phyloP scores from a whole-genome alignment of 2,888 invertebrate genomes.

The Harmothoe impar region DNA sequence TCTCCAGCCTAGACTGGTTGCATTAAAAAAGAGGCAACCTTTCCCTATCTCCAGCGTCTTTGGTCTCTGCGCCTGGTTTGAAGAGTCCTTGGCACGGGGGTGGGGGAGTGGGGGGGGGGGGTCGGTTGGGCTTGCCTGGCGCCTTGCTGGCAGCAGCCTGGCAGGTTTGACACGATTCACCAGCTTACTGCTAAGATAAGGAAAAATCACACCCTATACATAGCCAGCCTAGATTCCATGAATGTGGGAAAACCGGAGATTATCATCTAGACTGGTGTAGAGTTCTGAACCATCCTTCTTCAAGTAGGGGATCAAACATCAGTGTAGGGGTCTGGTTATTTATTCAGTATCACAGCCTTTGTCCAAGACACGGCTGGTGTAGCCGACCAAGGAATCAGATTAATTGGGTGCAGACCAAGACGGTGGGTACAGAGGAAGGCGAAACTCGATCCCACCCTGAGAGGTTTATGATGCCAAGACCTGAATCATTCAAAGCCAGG shows the following conservation, averaged over 20 bases:
- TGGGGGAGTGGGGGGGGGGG: too few species aligned
- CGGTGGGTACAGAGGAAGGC: background rate
- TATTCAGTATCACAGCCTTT: conserved; percentile 20
- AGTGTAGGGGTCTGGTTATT: background rate
- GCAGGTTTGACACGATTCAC: background rate
- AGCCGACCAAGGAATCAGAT: background rate
- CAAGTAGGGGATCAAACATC: conserved; percentile 7
- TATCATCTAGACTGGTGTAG: background rate
- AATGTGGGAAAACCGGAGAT: background rate
- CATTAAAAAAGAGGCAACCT: conserved; percentile 37
- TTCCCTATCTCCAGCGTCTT: background rate
- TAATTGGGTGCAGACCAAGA: conserved; percentile 48
- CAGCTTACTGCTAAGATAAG: background rate
- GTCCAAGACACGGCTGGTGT: conserved; percentile 30
- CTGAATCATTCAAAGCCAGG: background rate
- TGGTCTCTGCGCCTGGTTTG: background rate
- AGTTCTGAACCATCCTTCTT: background rate
- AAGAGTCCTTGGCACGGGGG: background rate
- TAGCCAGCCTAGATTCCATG: background rate
- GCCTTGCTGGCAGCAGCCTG: background rate
- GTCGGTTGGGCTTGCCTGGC: background rate
- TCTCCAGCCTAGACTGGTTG: background rate
- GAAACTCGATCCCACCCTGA: background rate
- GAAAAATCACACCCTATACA: background rate
- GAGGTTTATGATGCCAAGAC: background rate